Conservation (phyloP, 2,113 vertebrate genomes). For the Chauna torquata region DNA sequence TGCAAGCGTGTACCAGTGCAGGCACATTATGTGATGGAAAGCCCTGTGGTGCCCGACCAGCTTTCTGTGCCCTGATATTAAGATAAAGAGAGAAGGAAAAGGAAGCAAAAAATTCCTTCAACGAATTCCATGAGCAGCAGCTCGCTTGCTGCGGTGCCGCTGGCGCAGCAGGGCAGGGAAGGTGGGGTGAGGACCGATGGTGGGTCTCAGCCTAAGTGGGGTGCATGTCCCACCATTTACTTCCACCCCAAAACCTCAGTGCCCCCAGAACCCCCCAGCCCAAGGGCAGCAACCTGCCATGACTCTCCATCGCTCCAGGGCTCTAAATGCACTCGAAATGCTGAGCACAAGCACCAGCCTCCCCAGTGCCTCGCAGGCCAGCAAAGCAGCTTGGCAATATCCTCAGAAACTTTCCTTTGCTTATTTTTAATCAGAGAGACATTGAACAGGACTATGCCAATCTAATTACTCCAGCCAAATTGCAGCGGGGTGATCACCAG, state of each 20-base stretch:
- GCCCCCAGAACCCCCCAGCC: background rate
- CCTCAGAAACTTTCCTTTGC: background rate
- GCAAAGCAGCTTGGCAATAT: background rate
- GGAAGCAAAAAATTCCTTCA: background rate
- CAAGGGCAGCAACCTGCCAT: background rate
- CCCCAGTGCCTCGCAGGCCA: background rate
- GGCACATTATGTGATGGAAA: accelerated
- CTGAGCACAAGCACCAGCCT: background rate
- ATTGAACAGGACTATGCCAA: background rate
- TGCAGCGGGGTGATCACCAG: background rate
- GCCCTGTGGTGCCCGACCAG: accelerated
- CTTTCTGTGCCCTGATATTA: background rate
- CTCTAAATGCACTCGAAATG: accelerated
- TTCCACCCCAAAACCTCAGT: accelerated
- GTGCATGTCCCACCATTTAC: too few species aligned
- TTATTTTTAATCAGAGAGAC: background rate
- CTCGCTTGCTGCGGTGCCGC: accelerated
- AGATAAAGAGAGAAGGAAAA: background rate
- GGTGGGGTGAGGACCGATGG: background rate
- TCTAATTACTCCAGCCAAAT: background rate
- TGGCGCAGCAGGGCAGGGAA: background rate
- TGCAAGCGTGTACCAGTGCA: too few species aligned
- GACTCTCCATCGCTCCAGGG: background rate
- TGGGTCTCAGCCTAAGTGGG: background rate
- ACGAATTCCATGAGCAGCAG: accelerated